Percentiles rank a stretch among this genome's conserved stretches.
Evolutionary conservation across 2,797 vertebrate genomes (phyloP).

Genomic region (Epinephelus awoara): DNA sequence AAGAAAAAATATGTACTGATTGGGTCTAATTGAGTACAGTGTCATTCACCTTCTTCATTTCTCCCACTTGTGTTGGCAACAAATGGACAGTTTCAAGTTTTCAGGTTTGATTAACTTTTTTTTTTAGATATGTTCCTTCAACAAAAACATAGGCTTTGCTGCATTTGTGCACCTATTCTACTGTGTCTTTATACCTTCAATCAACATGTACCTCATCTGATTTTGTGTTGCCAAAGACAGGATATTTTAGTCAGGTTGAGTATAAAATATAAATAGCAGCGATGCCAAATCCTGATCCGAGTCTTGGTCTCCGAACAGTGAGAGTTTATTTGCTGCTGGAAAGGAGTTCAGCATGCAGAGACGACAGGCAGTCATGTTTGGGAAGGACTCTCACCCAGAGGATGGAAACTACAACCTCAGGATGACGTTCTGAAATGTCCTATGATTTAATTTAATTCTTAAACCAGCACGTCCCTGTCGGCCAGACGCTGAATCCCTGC

Average conservation of each 20-base stretch:
- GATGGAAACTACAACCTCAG: neutral
- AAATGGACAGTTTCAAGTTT: neutral
- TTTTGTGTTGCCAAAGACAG: too few species aligned
- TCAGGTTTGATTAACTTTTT: neutral
- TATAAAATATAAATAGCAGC: neutral
- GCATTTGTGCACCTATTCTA: neutral
- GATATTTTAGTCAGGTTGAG: neutral
- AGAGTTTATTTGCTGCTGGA: constrained; percentile 78
- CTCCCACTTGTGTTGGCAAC: neutral
- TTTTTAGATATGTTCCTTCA: too few species aligned
- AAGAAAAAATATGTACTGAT: neutral
- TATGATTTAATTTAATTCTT: constrained; percentile 4
- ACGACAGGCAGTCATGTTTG: neutral
- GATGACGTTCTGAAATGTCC: neutral
- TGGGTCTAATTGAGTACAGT: too few species aligned
- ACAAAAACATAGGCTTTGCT: neutral
- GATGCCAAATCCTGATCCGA: neutral
- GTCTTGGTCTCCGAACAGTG: constrained; percentile 71
- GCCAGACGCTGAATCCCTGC: neutral
- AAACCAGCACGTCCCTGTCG: neutral
- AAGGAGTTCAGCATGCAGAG: constrained; percentile 54
- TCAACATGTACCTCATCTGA: too few species aligned
- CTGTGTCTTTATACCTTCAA: too few species aligned
- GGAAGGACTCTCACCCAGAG: neutral
- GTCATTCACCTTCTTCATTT: neutral